These are phyloP conservation scores for Cynodonichthys magdalenae DNA, from an alignment of 2,797 vertebrate species.

Conservation along the genomic window DNA sequence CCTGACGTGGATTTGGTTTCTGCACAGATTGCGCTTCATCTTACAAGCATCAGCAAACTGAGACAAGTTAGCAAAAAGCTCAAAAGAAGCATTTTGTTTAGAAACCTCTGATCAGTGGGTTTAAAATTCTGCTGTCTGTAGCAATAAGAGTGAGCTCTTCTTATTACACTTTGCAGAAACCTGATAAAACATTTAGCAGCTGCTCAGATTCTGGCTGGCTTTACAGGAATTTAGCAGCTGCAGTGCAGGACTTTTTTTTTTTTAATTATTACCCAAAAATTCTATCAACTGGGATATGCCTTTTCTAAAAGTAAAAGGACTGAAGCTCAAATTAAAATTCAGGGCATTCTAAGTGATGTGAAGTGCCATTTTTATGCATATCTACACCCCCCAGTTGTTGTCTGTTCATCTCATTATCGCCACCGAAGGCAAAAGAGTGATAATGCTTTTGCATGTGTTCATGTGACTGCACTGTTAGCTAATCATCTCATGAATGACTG, in stretches of 20 bases:
- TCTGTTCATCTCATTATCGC: too few relatives aligned
- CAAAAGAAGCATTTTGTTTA: background rate
- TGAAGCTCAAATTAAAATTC: background rate
- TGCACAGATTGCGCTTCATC: background rate
- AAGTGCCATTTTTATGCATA: background rate
- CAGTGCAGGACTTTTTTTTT: background rate
- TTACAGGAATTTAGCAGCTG: constrained; percentile 7
- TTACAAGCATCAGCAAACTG: background rate
- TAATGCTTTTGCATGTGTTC: too few relatives aligned
- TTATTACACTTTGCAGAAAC: constrained; percentile 8
- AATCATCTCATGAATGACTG: too few relatives aligned
- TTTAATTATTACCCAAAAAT: background rate
- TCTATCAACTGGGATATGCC: background rate
- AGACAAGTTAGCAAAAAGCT: constrained; percentile 1
- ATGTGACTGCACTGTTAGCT: too few relatives aligned
- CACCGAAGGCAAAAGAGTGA: too few relatives aligned
- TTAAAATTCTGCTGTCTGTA: constrained; percentile 1
- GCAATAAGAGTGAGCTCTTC: background rate
- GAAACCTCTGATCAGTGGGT: background rate
- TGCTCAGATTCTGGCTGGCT: constrained; percentile 8
- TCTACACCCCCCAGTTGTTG: too few relatives aligned
- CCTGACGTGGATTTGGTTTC: constrained; percentile 29
- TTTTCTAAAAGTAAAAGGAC: background rate
- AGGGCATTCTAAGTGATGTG: background rate
- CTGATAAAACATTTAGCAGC: constrained; percentile 5